phyloP scores from a whole-genome alignment of 2,888 invertebrate species.

The Aphelenchoides bicaudatus region DNA sequence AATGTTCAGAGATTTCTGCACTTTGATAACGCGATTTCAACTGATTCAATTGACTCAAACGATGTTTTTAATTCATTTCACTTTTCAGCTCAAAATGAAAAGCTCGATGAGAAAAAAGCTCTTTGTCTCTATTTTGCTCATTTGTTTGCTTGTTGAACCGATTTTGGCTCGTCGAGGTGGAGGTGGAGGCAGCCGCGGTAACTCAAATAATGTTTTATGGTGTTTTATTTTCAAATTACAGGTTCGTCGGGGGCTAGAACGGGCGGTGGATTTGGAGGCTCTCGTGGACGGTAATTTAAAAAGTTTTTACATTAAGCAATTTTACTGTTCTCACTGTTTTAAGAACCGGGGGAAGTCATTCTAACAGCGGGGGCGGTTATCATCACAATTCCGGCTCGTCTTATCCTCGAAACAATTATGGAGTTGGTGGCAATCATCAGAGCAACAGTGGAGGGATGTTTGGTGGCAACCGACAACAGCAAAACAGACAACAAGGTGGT shows the following conservation, averaged over 20 bases:
- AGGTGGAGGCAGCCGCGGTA: slow-evolving; percentile 10
- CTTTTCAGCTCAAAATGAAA: neutral
- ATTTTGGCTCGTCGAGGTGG: slow-evolving; percentile 12
- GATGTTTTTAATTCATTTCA: neutral
- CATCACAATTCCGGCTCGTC: neutral
- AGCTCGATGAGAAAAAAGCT: neutral
- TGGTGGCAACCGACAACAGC: too few species aligned
- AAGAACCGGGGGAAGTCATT: neutral
- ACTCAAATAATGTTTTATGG: neutral
- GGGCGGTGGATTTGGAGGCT: slow-evolving; percentile 10
- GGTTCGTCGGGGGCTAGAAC: slow-evolving; percentile 21
- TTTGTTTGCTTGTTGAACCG: slow-evolving; percentile 17
- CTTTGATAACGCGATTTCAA: too few species aligned
- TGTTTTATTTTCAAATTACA: slow-evolving; percentile 19
- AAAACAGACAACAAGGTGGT: too few species aligned
- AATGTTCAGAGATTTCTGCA: too few species aligned
- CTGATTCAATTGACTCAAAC: too few species aligned
- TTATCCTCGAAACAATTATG: slow-evolving; percentile 5
- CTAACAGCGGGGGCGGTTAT: neutral
- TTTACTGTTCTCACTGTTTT: too few species aligned
- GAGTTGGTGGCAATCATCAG: neutral
- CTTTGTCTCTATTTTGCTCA: neutral
- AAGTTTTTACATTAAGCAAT: too few species aligned
- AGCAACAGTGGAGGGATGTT: neutral
- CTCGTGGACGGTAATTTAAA: too few species aligned